Percentiles rank a stretch among this genome's conserved stretches.
Evolutionary conservation across 2,113 vertebrate species (phyloP).

Genomic region (Psephotus haematonotus): DNA sequence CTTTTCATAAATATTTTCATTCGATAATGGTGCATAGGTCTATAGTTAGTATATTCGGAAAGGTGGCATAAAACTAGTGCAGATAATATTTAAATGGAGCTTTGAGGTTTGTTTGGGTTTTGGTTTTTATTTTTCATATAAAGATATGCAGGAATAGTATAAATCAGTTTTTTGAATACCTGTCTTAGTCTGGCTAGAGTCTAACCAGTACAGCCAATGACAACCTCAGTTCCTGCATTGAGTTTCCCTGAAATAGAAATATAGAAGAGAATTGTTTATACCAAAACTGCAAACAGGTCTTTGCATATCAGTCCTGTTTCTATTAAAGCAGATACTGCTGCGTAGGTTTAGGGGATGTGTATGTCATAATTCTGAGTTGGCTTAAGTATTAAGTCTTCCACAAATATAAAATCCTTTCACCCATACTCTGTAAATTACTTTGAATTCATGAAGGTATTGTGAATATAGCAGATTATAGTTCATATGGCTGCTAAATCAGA

Average conservation of each 20-base stretch:
- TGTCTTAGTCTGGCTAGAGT: not conserved
- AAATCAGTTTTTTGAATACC: not conserved
- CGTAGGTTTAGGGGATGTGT: not conserved
- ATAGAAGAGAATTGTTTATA: not conserved
- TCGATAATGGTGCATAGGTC: not conserved
- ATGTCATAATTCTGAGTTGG: not conserved
- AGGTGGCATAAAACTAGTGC: not conserved
- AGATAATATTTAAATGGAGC: not conserved
- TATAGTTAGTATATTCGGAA: not conserved
- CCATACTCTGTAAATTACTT: not conserved
- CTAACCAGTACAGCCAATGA: not conserved
- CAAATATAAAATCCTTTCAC: not conserved
- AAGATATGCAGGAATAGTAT: not conserved
- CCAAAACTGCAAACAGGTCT: not conserved
- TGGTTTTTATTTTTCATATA: not conserved
- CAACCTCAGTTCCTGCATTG: not conserved
- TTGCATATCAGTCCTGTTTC: not conserved
- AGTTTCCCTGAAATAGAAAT: not conserved
- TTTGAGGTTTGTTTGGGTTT: not conserved
- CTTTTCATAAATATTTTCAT: not conserved
- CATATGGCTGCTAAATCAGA: not conserved
- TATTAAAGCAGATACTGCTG: not conserved
- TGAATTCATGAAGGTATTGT: not conserved
- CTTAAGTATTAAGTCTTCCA: not conserved
- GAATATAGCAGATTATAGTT: not conserved